These are phyloP conservation scores for Lepus europaeus DNA, from an alignment of 2,113 vertebrate genomes.

Conservation along the genomic window DNA sequence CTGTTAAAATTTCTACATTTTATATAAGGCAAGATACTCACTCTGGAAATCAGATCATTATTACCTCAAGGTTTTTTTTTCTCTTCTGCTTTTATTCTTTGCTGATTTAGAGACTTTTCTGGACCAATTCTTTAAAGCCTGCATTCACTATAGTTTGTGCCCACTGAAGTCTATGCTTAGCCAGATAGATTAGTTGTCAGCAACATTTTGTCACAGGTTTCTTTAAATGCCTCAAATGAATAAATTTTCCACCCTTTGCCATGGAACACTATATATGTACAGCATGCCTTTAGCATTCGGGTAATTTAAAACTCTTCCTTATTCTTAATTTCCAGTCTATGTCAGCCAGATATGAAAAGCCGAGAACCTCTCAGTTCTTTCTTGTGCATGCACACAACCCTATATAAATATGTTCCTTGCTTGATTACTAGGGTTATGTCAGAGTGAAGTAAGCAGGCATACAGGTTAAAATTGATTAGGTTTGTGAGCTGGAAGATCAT, in stretches of 20 bases:
- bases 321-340: neutral
- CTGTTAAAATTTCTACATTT: neutral
- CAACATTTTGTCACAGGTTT: neutral
- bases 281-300: neutral
- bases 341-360: neutral
- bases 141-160: neutral
- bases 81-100: too few species aligned
- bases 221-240: neutral
- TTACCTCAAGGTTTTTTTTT: neutral
- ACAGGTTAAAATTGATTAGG: too few species aligned
- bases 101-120: too few species aligned
- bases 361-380: neutral
- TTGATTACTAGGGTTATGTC: neutral
- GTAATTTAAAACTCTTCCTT: neutral
- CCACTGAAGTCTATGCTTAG: neutral
- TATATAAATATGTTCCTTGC: neutral
- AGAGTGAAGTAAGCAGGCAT: neutral
- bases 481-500: too few species aligned
- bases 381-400: neutral
- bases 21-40: neutral
- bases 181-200: neutral
- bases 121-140: neutral
- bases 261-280: neutral
- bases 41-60: neutral
- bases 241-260: neutral